These are phyloP conservation scores for Dunckerocampus dactyliophorus DNA, from an alignment of 2,113 vertebrate genomes.

Conservation along the genomic window DNA sequence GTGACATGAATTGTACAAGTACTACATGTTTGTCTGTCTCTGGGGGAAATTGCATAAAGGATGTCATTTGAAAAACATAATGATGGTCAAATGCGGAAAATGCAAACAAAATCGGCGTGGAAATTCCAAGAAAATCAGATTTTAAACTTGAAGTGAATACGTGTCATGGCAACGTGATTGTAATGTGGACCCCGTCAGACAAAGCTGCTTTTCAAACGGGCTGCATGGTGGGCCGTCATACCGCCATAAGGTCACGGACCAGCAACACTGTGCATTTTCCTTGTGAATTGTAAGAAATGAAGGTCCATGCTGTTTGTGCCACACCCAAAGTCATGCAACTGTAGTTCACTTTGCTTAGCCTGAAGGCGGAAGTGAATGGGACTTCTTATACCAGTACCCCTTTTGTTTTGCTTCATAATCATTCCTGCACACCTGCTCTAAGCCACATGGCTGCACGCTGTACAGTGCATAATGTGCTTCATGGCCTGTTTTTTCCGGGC, in stretches of 20 bases:
- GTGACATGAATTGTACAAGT: too few relatives aligned
- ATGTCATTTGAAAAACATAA: background rate
- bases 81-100: too few relatives aligned
- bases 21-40: too few relatives aligned
- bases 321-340: too few relatives aligned
- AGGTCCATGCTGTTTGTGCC: background rate
- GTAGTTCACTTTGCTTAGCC: background rate
- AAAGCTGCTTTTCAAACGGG: constrained; percentile 4
- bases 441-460: constrained; percentile 10
- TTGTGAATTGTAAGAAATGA: background rate
- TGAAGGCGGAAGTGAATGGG: background rate
- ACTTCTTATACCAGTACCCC: background rate
- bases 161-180: constrained; percentile 4
- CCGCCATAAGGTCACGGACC: background rate
- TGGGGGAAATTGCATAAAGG: too few relatives aligned
- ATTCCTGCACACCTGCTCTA: constrained; percentile 29
- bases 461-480: constrained; percentile 29
- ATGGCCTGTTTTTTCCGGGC: constrained; percentile 25
- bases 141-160: constrained; percentile 13
- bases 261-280: background rate
- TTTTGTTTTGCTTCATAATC: constrained; percentile 26
- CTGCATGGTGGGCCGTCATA: background rate
- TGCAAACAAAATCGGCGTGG: background rate
- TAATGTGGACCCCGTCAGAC: background rate
- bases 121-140: constrained; percentile 34